These are phyloP conservation scores for Thaleichthys pacificus DNA, from an alignment of 2,797 vertebrate genomes.

Conservation along the genomic window DNA sequence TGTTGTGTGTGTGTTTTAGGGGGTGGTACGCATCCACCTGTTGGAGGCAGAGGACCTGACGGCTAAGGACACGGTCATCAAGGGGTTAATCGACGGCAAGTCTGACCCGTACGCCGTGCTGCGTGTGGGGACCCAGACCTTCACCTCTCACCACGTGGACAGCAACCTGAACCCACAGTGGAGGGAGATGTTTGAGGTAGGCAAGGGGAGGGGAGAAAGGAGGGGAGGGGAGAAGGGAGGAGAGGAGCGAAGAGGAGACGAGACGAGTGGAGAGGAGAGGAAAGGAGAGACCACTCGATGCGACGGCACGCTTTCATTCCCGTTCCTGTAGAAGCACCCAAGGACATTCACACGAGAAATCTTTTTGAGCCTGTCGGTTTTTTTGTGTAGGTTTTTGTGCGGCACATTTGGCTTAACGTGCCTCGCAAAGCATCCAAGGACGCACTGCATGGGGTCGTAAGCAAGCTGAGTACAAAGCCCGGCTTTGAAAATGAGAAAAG, in stretches of 20 bases:
- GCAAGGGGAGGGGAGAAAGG: not conserved
- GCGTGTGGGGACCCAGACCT: slow-evolving; percentile 89
- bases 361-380: too few relatives aligned
- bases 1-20: slow-evolving; percentile 63
- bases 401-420: not conserved
- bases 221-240: not conserved
- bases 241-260: not conserved
- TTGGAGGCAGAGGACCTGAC: slow-evolving; percentile 83
- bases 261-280: not conserved
- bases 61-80: slow-evolving; percentile 89
- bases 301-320: not conserved
- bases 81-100: slow-evolving; percentile 87
- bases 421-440: not conserved
- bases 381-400: not conserved
- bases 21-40: slow-evolving; percentile 89
- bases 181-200: slow-evolving; percentile 92
- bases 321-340: not conserved
- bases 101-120: slow-evolving; percentile 90
- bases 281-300: too few relatives aligned
- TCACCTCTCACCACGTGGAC: slow-evolving; percentile 86
- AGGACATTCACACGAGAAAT: not conserved
- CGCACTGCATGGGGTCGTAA: not conserved
- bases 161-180: slow-evolving; percentile 89
- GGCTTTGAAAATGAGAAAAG: not conserved
- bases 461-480: not conserved